Conservation (phyloP, 2,888 invertebrate species). For the Teinopalpus imperialis region DNA sequence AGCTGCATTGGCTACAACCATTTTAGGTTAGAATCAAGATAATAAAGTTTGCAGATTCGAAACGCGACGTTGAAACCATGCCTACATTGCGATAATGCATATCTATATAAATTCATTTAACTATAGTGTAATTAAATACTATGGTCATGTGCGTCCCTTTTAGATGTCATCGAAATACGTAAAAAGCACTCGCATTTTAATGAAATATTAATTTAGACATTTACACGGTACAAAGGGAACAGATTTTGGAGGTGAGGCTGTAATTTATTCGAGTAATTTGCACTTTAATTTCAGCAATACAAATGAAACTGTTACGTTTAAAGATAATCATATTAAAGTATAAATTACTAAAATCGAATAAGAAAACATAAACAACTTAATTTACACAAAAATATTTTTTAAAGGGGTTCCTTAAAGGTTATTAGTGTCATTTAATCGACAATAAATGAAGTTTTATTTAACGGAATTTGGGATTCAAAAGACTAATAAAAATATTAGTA, state of each 20-base stretch:
- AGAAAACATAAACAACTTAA: no score
- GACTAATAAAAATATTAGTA: no score
- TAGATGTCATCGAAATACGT: conserved; percentile 1
- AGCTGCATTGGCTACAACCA: conserved; percentile 16
- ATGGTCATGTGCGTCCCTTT: conserved; percentile 11
- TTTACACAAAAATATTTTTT: no score
- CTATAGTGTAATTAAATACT: conserved; percentile 1
- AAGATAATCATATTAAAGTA: no score
- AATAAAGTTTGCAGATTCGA: not conserved
- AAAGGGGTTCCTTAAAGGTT: no score
- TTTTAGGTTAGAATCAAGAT: conserved; percentile 20
- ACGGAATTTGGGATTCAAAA: no score
- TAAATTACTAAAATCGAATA: no score
- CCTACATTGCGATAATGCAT: not conserved
- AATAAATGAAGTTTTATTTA: no score
- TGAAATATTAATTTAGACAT: conserved; percentile 8
- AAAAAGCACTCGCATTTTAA: conserved; percentile 4
- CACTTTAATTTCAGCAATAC: conserved; percentile 7
- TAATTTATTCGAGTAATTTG: conserved; percentile 15
- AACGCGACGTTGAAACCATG: not conserved
- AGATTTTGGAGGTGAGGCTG: conserved; percentile 12
- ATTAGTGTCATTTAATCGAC: no score
- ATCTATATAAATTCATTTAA: not conserved
- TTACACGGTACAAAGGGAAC: conserved; percentile 4
- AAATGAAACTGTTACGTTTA: no score